Conservation (phyloP, 2,888 invertebrate species). For the Leucania comma region DNA sequence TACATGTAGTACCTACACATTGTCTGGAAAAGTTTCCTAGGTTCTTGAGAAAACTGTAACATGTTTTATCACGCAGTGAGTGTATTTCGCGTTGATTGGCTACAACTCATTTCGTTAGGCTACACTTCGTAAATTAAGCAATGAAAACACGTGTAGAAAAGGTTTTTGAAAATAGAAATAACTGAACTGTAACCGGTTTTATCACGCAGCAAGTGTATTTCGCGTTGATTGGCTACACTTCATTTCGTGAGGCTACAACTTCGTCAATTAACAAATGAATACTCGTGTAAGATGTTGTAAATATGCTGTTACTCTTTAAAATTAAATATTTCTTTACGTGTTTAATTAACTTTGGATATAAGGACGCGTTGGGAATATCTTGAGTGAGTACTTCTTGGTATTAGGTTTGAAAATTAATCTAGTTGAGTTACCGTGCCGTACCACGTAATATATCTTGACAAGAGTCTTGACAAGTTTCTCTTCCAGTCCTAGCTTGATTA, state of each 20-base stretch:
- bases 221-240: slow-evolving; percentile 12
- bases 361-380: slow-evolving; percentile 4
- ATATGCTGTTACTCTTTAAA: not conserved
- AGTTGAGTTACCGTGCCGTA: not conserved
- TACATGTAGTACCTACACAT: slow-evolving; percentile 19
- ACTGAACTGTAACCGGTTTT: not conserved
- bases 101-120: too few species aligned
- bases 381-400: slow-evolving; percentile 6
- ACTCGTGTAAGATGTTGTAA: not conserved
- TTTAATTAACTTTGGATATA: slow-evolving; percentile 17
- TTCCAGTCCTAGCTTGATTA: not conserved
- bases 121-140: too few species aligned
- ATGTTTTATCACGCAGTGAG: not conserved
- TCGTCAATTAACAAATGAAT: not conserved
- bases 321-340: not conserved
- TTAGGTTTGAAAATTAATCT: slow-evolving; percentile 30
- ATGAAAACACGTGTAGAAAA: not conserved
- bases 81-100: slow-evolving; percentile 14
- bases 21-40: slow-evolving; percentile 8
- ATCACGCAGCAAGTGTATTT: not conserved
- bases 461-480: not conserved
- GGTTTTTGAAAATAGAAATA: not conserved
- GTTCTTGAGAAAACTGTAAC: slow-evolving; percentile 1
- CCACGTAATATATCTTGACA: not conserved
- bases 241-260: slow-evolving; percentile 11